These are phyloP conservation scores for Eubasilissa splendida DNA, from an alignment of 2,888 invertebrate species.

Conservation along the genomic window DNA sequence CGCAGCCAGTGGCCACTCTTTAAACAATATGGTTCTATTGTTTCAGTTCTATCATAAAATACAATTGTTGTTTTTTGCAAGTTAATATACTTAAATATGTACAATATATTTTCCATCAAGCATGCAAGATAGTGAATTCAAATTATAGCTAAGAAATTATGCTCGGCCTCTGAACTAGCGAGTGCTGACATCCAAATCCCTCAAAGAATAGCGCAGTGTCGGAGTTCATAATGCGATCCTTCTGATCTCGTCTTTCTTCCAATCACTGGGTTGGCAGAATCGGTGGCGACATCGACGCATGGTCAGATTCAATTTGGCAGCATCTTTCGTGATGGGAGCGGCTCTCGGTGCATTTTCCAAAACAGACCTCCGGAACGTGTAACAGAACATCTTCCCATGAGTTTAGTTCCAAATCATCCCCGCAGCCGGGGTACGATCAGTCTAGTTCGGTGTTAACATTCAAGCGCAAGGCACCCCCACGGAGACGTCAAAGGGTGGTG, in stretches of 20 bases:
- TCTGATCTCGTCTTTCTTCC: constrained; percentile 9
- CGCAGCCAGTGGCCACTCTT: constrained; percentile 53
- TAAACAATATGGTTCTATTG: constrained; percentile 17
- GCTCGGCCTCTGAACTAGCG: not conserved
- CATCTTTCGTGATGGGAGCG: constrained; percentile 9
- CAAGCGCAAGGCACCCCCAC: constrained; percentile 41
- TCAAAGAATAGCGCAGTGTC: constrained; percentile 1
- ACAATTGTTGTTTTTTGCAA: constrained; percentile 26
- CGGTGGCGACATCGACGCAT: not conserved
- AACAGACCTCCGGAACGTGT: not conserved
- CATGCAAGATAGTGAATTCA: constrained; percentile 53
- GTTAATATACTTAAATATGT: constrained; percentile 39
- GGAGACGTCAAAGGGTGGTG: constrained; percentile 11
- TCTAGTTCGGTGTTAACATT: constrained; percentile 37
- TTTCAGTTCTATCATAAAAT: constrained; percentile 34
- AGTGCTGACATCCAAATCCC: constrained; percentile 9
- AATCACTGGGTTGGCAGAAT: not conserved
- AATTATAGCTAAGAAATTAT: constrained; percentile 39
- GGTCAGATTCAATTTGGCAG: constrained; percentile 14
- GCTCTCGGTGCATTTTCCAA: constrained; percentile 3
- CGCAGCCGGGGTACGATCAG: not conserved
- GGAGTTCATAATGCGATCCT: not conserved
- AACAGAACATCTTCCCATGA: constrained; percentile 14
- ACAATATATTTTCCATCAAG: constrained; percentile 51
- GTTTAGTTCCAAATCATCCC: constrained; percentile 1